Evolutionary conservation across 2,113 vertebrate genomes (phyloP).

Genomic region (Tor tambroides): DNA sequence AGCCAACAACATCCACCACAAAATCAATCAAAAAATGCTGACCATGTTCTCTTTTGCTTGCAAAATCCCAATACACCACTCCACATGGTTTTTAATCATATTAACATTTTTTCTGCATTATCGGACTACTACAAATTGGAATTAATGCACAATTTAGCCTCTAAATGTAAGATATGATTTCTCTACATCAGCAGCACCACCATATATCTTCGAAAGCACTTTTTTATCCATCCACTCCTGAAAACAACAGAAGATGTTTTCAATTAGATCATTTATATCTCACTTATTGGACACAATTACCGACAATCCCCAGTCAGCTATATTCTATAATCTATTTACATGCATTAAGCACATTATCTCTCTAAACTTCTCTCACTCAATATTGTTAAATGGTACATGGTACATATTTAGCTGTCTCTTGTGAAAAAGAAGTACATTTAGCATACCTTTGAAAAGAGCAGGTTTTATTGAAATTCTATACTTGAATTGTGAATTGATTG

Average conservation of each 20-base stretch:
- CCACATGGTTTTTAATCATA: not conserved
- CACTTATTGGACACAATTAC: not conserved
- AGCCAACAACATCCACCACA: not conserved
- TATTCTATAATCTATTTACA: not conserved
- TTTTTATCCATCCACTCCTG: not conserved
- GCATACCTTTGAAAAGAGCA: too few relatives aligned
- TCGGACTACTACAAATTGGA: not conserved
- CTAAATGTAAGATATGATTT: not conserved
- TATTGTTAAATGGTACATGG: not conserved
- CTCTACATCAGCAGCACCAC: not conserved
- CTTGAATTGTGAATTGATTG: too few relatives aligned
- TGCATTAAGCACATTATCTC: not conserved
- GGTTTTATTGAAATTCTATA: too few relatives aligned
- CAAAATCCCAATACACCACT: not conserved
- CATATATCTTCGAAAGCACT: not conserved
- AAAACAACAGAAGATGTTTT: not conserved
- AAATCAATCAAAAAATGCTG: constrained; percentile 10
- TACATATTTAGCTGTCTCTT: not conserved
- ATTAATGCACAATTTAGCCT: not conserved
- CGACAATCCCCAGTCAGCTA: not conserved
- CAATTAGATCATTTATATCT: not conserved
- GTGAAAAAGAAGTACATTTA: not conserved
- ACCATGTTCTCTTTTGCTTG: not conserved
- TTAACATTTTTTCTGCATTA: not conserved
- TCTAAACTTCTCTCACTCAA: not conserved